Evolutionary conservation across 2,888 invertebrate genomes (phyloP), one percentile per base, ranked within the genome.

Genomic region (Leptinotarsa peninsularis): DNA sequence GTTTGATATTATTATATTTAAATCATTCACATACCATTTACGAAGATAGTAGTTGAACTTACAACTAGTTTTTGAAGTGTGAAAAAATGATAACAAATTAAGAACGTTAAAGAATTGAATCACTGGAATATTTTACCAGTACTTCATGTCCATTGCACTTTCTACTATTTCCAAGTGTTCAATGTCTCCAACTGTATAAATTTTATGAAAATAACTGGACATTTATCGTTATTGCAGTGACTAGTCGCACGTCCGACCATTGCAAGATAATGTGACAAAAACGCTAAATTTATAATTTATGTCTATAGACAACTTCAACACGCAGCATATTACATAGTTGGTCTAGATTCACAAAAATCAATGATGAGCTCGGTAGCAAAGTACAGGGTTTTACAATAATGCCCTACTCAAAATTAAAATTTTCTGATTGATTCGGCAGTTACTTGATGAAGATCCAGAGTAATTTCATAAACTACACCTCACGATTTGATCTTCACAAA

Each of bases 141-240:
- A 82, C 83, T 84, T 84, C 84, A 71, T 78, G 82, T 82, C 82
- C 84, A 84, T 84, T 84, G 82, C 83, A 84, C 84, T 83, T 84
- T 83, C 81, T 76, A 74, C 76, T 52, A 3, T n/a, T 49, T 23
- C 13, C 13, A 23, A 67, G n/a, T 66, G 66, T 21, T 63, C 72
- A 79, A 15, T 67, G 43, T 18, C 76, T 73, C 79, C 78, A 79
- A 78, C 73, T 43, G 43, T 43, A 43, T 43, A 43, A 10, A 21
- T 10, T 23, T 58, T 13, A 21, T 14, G 10, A 66, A 66, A 23
- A 63, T 18, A 18, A 63, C 27, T 63, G 63, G 60, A 43, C 43
- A 43, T 43, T 43, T 13, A 43, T 43, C 43, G 10, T 43, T 54
- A n/a, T 54, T n/a, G 17, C 15, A 54, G 54, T 54, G 54, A n/a